Percentiles rank a stretch among this genome's conserved stretches.
Conservation (phyloP, 2,888 invertebrate species). For the Loripinus fragilis region DNA sequence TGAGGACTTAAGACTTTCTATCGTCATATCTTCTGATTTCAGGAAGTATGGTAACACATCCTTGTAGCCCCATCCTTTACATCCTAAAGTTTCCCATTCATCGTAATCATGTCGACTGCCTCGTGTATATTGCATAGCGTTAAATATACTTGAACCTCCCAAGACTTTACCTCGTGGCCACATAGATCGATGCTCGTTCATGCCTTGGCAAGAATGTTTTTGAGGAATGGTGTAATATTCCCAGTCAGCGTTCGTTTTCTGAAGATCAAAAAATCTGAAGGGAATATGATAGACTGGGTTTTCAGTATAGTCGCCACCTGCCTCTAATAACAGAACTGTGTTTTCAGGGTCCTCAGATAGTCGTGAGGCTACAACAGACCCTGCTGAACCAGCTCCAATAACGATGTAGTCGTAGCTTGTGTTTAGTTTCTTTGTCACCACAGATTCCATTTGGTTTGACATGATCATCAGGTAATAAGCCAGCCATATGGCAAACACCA, state of each 20-base stretch:
- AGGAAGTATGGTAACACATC: constrained; percentile 57
- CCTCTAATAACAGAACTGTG: constrained; percentile 45
- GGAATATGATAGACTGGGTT: constrained; percentile 48
- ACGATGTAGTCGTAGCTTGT: constrained; percentile 53
- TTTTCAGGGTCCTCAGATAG: constrained; percentile 48
- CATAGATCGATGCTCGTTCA: constrained; percentile 35
- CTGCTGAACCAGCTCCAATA: constrained; percentile 44
- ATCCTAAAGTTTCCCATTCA: constrained; percentile 49
- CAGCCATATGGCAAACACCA: not conserved
- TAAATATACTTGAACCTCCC: constrained; percentile 54
- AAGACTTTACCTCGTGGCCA: constrained; percentile 57
- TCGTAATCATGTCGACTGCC: constrained; percentile 47
- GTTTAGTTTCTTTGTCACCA: constrained; percentile 36
- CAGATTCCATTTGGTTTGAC: constrained; percentile 19
- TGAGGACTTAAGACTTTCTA: constrained; percentile 44
- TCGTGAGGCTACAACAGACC: constrained; percentile 47
- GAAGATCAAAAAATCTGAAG: constrained; percentile 37
- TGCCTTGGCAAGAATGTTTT: constrained; percentile 36
- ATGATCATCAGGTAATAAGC: not conserved
- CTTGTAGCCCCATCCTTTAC: constrained; percentile 49
- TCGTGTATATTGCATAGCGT: constrained; percentile 52
- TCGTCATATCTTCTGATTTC: constrained; percentile 54
- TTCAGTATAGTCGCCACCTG: constrained; percentile 47
- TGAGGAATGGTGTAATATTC: constrained; percentile 55
- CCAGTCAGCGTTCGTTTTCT: constrained; percentile 49